Base-by-base conservation (phyloP, 2,113 vertebrate species). In the Oryzias melastigma region DNA sequence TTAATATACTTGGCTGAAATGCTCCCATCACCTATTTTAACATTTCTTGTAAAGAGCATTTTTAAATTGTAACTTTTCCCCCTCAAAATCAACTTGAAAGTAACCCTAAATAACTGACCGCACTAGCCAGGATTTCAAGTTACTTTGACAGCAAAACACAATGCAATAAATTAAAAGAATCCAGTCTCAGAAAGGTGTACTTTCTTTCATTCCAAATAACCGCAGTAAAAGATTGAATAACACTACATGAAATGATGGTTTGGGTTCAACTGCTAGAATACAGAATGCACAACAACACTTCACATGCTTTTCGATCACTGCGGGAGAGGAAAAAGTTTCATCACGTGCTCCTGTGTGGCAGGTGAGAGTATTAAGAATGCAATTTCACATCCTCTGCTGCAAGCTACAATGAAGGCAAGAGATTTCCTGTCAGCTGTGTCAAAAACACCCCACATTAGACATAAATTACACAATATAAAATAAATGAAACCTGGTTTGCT, bases 381-480 rank as follows among this genome's bases (percentile, higher is more conserved):
- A 61, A 76, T 87, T 77, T 84, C 68, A 84, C 80, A 82, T 84
- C 80, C 78, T 78, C 61, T 81, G 74, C 70, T 77, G 63, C 52
- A 55, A 66, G 58, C 65, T 62, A 68, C 67, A 68, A 62, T 18
- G 47, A 67, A 78, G 59, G 69, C 70, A 80, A 76, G 70, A 18
- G 71, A 78, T 77, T 87, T 87, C 80, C 86, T 85, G 82, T 79
- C 76, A 62, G 17, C 47, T 42, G 57, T 49, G 44, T 25, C 27
- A 76, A 20, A 66, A 6, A 25, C 42, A 47, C 45, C 52, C 42
- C 15, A 59, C 45, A 69, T 60, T 47, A 54, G 22, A 68, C 14
- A 1, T 22, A 27, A 60, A 57, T 44, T 25, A 35, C 55, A 49
- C 54, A 64, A 55, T 56, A 52, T 49, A 52, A 25, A 75, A 71